Percentiles rank a stretch among this genome's conserved stretches.
Conservation (phyloP, 2,888 invertebrate genomes). For the Drosophila fungiperda region DNA sequence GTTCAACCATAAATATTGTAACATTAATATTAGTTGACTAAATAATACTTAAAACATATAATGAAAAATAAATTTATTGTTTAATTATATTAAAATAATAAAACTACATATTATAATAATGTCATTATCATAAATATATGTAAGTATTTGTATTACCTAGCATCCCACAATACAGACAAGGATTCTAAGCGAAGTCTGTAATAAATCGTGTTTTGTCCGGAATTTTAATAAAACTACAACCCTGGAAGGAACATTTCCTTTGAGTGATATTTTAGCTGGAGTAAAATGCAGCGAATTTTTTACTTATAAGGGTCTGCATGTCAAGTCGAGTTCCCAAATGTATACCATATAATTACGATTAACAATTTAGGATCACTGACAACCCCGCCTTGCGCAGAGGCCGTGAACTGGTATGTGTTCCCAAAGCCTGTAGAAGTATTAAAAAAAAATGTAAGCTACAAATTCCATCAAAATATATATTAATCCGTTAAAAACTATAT, state of each 20-base stretch:
- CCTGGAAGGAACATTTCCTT: constrained; percentile 24
- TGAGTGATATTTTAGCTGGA: constrained; percentile 46
- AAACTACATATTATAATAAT: too few species aligned
- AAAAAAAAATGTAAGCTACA: constrained; percentile 36
- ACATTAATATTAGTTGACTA: too few species aligned
- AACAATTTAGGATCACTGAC: constrained; percentile 58
- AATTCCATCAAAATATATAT: neutral
- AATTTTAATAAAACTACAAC: constrained; percentile 21
- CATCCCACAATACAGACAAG: constrained; percentile 4
- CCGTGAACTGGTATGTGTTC: constrained; percentile 66
- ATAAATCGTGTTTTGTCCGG: constrained; percentile 24
- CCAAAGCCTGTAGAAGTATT: constrained; percentile 52
- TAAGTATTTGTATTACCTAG: neutral
- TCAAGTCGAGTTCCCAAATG: neutral
- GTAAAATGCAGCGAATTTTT: constrained; percentile 49
- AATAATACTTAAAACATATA: too few species aligned
- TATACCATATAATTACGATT: neutral
- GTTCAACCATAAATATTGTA: too few species aligned
- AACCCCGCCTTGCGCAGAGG: constrained; percentile 65
- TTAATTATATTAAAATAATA: too few species aligned
- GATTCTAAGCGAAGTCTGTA: constrained; percentile 37
- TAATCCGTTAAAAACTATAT: neutral
- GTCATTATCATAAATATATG: neutral
- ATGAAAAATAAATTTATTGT: too few species aligned
- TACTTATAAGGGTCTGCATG: constrained; percentile 50